Conservation (phyloP, 2,113 vertebrate genomes). For the Toxotes chatareus region DNA sequence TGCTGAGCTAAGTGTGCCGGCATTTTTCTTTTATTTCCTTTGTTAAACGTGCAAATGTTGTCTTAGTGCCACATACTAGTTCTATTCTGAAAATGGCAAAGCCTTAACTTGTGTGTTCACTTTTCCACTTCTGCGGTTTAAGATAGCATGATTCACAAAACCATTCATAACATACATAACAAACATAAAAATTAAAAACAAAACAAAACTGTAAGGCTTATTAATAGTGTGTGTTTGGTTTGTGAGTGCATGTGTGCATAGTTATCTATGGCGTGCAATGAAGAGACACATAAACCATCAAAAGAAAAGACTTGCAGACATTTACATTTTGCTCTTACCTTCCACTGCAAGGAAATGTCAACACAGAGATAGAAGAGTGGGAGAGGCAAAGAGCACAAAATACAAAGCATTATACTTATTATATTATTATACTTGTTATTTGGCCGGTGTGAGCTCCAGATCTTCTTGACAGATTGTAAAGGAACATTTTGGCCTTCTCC, state of each 20-base stretch:
- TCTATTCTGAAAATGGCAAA: slow-evolving; percentile 7
- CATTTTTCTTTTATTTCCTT: slow-evolving; percentile 42
- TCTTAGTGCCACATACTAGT: background rate
- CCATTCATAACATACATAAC: too few species aligned
- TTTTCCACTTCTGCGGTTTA: background rate
- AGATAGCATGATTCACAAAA: slow-evolving; percentile 9
- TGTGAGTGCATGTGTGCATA: background rate
- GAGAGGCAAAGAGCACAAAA: background rate
- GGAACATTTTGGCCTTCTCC: background rate
- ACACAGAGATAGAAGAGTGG: too few species aligned
- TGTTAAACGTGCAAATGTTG: slow-evolving; percentile 53
- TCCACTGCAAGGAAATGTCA: background rate
- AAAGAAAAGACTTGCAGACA: slow-evolving; percentile 3
- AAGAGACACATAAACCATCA: background rate
- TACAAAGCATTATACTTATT: background rate
- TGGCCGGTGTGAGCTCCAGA: background rate
- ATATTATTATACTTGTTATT: slow-evolving; percentile 13
- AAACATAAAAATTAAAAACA: background rate
- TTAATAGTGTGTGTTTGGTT: background rate
- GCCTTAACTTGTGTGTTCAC: slow-evolving; percentile 17
- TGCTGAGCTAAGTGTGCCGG: slow-evolving; percentile 41
- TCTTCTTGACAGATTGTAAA: slow-evolving; percentile 7
- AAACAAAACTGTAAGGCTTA: too few species aligned
- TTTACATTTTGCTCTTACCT: background rate
- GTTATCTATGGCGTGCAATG: slow-evolving; percentile 13